Percentiles rank a stretch among this genome's conserved stretches.
phyloP scores from a whole-genome alignment of 2,888 invertebrate genomes.

The Tinea trinotella region DNA sequence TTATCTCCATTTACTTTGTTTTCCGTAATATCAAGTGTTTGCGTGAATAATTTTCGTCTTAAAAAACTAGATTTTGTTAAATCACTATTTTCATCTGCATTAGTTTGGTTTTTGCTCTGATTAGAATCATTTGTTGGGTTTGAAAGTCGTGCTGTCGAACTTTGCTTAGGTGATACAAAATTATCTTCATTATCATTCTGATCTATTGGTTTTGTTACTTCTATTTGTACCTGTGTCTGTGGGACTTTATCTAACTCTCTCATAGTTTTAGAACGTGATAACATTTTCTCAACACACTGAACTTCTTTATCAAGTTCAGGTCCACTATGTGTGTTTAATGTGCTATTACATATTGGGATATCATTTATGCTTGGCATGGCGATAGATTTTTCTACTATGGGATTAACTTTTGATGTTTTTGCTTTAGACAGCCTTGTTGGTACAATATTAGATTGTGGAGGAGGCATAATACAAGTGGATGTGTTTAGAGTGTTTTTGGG shows the following conservation, averaged over 20 bases:
- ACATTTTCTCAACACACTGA: neutral
- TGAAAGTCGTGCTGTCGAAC: slow-evolving; percentile 35
- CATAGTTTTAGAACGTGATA: slow-evolving; percentile 12
- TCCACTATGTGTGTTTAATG: neutral
- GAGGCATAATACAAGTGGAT: neutral
- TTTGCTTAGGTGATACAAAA: slow-evolving; percentile 45
- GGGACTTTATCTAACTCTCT: neutral
- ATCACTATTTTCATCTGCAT: slow-evolving; percentile 29
- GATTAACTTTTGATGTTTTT: neutral
- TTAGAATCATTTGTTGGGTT: slow-evolving; percentile 19
- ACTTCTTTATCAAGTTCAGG: neutral
- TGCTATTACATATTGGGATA: neutral
- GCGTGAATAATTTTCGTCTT: slow-evolving; percentile 57
- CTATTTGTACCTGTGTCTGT: slow-evolving; percentile 17
- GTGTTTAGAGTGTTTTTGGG: neutral
- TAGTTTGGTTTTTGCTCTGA: slow-evolving; percentile 7
- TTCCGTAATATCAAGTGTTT: slow-evolving; percentile 50
- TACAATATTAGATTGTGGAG: neutral
- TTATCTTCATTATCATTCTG: slow-evolving; percentile 25
- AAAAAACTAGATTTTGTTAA: slow-evolving; percentile 57
- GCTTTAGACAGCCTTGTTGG: neutral
- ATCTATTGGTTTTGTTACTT: slow-evolving; percentile 20
- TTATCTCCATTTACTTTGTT: slow-evolving; percentile 34
- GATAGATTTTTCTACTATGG: neutral
- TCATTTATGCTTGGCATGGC: neutral